Evolutionary conservation across 2,888 invertebrate species (phyloP).

Genomic region (Capitulum mitella): DNA sequence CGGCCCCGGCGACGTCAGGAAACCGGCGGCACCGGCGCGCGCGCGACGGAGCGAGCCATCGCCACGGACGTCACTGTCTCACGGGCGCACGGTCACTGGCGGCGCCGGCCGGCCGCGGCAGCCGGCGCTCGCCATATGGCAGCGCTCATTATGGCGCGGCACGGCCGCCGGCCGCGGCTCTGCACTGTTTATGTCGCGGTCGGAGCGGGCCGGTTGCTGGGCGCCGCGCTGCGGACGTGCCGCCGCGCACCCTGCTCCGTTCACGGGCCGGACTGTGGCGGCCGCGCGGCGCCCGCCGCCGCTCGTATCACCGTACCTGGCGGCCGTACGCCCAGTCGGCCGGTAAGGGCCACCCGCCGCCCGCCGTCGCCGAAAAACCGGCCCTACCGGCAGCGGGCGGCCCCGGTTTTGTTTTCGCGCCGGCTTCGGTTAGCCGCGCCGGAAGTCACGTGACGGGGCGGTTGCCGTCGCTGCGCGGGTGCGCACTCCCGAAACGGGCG

Average conservation of each 20-base stretch:
- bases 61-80: too few relatives aligned
- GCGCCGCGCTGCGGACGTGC: too few relatives aligned
- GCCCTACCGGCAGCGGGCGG: neutral
- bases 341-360: neutral
- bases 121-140: neutral
- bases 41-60: too few relatives aligned
- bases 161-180: neutral
- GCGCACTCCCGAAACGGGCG: neutral
- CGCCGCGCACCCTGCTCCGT: too few relatives aligned
- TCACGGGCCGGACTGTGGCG: neutral
- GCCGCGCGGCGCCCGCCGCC: neutral
- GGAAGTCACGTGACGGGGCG: neutral
- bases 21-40: too few relatives aligned
- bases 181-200: neutral
- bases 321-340: neutral
- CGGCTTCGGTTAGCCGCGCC: neutral
- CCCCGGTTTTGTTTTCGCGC: conserved; percentile 16
- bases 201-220: neutral
- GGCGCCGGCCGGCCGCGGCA: neutral
- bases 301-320: neutral
- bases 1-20: neutral
- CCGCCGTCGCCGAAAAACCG: neutral
- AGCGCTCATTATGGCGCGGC: neutral
- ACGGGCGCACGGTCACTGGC: too few relatives aligned
- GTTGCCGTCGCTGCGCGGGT: neutral